Percentiles rank a stretch among this genome's conserved stretches.
These are phyloP conservation scores for Calyptommatus sinebrachiatus DNA, from an alignment of 2,113 vertebrate genomes.

Conservation along the genomic window DNA sequence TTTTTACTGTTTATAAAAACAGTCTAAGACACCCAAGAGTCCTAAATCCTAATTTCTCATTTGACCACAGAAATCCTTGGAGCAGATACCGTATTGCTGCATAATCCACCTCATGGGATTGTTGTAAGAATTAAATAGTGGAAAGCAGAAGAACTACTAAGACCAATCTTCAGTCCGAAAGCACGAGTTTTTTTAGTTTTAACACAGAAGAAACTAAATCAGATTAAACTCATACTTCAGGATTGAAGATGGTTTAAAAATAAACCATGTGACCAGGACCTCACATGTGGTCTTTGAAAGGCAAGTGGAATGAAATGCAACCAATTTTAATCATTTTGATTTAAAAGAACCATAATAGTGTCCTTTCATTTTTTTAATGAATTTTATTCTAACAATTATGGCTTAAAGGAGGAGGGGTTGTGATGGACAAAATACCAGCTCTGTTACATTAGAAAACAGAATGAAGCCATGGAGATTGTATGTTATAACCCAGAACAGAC, in stretches of 20 bases:
- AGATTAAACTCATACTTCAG: too few species aligned
- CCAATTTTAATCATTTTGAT: not conserved
- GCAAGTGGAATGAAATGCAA: not conserved
- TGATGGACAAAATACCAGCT: not conserved
- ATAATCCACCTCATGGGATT: not conserved
- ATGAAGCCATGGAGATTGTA: not conserved
- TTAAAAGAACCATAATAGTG: not conserved
- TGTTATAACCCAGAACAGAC: slow-evolving; percentile 44
- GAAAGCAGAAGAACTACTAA: not conserved
- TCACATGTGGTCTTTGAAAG: too few species aligned
- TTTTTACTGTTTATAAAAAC: too few species aligned
- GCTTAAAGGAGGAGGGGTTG: not conserved
- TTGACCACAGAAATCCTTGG: not conserved
- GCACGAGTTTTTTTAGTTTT: too few species aligned
- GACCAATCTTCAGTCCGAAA: too few species aligned
- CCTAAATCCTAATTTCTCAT: not conserved
- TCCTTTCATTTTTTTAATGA: not conserved
- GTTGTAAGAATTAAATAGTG: not conserved
- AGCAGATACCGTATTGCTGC: not conserved
- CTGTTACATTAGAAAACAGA: slow-evolving; percentile 10
- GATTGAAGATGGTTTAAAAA: too few species aligned
- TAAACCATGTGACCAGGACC: too few species aligned
- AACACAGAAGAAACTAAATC: too few species aligned
- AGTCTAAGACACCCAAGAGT: not conserved
- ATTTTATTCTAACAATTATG: not conserved